Evolutionary conservation across 2,797 vertebrate species (phyloP), one percentile per base, ranked within the genome.

Genomic region (Podargus strigoides): DNA sequence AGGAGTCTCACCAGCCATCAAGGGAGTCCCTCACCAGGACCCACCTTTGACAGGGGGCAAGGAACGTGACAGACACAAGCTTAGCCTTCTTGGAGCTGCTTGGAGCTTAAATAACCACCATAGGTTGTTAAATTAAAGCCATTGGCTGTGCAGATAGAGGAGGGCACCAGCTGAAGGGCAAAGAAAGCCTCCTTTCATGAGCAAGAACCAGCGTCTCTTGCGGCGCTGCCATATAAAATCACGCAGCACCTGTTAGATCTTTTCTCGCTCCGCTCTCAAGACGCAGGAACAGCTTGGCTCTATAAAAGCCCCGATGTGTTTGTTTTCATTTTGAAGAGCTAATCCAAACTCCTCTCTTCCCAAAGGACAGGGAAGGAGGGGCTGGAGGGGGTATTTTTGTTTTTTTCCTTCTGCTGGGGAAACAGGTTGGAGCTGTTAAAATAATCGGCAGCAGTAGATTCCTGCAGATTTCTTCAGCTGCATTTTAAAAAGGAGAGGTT

Each of bases 271-370:
- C 5, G 6, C 90, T 97, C 95, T 96, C 94, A 89, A 93, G 95
- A 93, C 14, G 8, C 87, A 85, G 90, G 94, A 97, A 94, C 92
- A 94, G 96, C 92, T 95, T 96, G 95, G 90, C 87, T 95, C 85
- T 86, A 67, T 96, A 97, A 96, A 97, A 95, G 89, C 91, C 85
- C 89, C 14, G 24, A 88, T 95, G 81, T 93, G 94, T 97, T 97
- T 97, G 96, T 96, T 97, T 97, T 95, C 94, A 92, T 95, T 97
- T 85, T 95, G 90, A 97, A 96, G 93, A 97, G 87, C 93, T 97
- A 96, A 96, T 97, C 96, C 97, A 95, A 97, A 95, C 87, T 73
- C 66, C 67, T 85, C 73, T 94, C 53, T 87, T 93, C 89, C 94
- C 91, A 80, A 87, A 96, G 93, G 91, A 93, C 67, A 58, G 56